Base-by-base conservation (phyloP, 1,140 invertebrate genomes). In the Megalonaias nervosa region DNA sequence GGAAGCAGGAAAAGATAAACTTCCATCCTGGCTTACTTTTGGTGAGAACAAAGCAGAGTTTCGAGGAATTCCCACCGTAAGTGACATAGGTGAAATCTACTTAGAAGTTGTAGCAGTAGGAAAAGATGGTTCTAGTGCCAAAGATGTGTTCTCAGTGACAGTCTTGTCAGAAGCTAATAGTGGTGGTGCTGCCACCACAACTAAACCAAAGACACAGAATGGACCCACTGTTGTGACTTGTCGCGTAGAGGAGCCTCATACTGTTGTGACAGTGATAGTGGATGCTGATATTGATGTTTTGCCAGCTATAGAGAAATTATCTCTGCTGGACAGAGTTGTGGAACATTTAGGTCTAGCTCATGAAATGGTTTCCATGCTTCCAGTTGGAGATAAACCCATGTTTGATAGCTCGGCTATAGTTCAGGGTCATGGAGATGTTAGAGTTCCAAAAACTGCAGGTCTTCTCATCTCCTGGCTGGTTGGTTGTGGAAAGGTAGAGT, bases 401-500 rank as follows among this genome's bases (percentile, higher is more conserved):
- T 85, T 88, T 72, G 90, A 91, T 74, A 85, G 81, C 64, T 91
- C 91, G 60, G 91, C 93, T 57, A 87, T 94, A 0, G 87, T 93
- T 21, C 92, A 92, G 60, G 94, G 94, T 6, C 91, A 92, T 31
- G 94, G 94, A 60, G 93, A 94, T 85, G 85, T 91, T 11, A 92
- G 91, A 65, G 86, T 87, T 31, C 90, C 88, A 15, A 89, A 90
- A 66, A 91, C 92, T 16, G 91, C 92, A 76, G 91, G 91, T 68
- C 87, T 92, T 26, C 82, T 92, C 57, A 85, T 94, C 9, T 92
- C 93, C 16, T 93, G 93, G 92, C 88, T 94, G 92, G 93, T 95
- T 73, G 95, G 94, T 14, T 95, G 95, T 87, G 93, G 93, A 12
- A 92, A 93, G 71, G 87, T 95, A 92, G 93, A 93, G 84, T 89